A percentile compares a stretch with the other conserved stretches of the same genome.
phyloP scores from a whole-genome alignment of 2,113 vertebrate genomes.

The Brienomyrus brachyistius region DNA sequence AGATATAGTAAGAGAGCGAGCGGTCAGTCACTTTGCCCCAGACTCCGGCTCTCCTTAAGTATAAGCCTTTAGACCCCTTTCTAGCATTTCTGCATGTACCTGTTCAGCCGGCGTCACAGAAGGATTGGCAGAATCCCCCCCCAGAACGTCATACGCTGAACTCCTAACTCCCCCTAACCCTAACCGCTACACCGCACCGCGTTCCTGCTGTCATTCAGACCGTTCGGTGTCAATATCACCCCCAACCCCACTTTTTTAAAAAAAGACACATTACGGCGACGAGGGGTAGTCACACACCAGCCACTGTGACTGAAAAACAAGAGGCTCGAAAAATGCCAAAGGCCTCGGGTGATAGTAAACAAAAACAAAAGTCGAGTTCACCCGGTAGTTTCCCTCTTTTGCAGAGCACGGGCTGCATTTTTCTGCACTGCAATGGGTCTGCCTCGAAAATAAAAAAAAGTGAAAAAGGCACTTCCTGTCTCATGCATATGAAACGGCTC shows the following conservation, averaged over 20 bases:
- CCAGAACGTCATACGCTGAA: not conserved
- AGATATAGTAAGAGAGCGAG: not conserved
- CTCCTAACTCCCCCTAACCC: not conserved
- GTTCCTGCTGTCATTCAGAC: not conserved
- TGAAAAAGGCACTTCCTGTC: constrained; percentile 41
- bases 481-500: constrained; percentile 41
- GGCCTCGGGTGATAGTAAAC: constrained; percentile 26
- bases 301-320: constrained; percentile 6
- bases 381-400: constrained; percentile 51
- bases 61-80: not conserved
- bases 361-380: constrained; percentile 37
- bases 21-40: not conserved
- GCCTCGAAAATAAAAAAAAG: constrained; percentile 26
- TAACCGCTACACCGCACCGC: not conserved
- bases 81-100: not conserved
- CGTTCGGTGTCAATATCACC: not conserved
- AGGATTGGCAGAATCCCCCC: not conserved
- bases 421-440: constrained; percentile 25
- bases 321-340: constrained; percentile 19
- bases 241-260: not conserved
- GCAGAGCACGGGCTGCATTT: constrained; percentile 2
- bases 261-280: not conserved
- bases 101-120: not conserved
- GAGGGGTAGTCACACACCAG: not conserved
- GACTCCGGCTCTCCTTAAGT: not conserved